A percentile compares a stretch with the other conserved stretches of the same genome.
Conservation (phyloP, 2,888 invertebrate species). For the Volucella zonaria region DNA sequence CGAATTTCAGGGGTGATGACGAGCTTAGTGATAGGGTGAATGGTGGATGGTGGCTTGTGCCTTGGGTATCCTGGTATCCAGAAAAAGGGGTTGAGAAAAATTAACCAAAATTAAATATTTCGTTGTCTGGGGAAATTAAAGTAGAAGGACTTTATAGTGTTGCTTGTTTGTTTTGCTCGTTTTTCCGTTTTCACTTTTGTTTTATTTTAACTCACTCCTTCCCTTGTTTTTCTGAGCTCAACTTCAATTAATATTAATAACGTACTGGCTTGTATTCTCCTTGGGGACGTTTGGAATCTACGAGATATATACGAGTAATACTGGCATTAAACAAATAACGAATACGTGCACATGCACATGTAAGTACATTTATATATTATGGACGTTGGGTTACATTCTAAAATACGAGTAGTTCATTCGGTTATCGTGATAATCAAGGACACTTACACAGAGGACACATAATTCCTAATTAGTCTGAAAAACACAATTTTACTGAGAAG, state of each 20-base stretch:
- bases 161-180: constrained; percentile 17
- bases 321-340: not conserved
- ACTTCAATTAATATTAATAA: constrained; percentile 71
- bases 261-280: constrained; percentile 43
- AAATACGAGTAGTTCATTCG: constrained; percentile 20
- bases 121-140: constrained; percentile 71
- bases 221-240: constrained; percentile 27
- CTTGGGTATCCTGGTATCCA: not conserved
- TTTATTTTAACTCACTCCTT: not conserved
- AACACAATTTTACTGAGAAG: constrained; percentile 3
- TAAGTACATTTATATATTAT: not conserved
- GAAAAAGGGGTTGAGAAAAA: constrained; percentile 30
- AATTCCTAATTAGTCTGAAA: constrained; percentile 48
- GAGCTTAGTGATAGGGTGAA: not conserved
- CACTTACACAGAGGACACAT: constrained; percentile 19
- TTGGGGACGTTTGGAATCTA: constrained; percentile 55
- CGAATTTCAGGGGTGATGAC: not conserved
- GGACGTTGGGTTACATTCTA: constrained; percentile 21
- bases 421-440: constrained; percentile 31
- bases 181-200: constrained; percentile 1
- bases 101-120: constrained; percentile 69
- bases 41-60: not conserved
- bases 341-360: not conserved
- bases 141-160: constrained; percentile 63
- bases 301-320: constrained; percentile 3